Percentiles rank a stretch among this genome's conserved stretches.
phyloP scores from a whole-genome alignment of 2,888 invertebrate species.

The Physocephala rufipes region DNA sequence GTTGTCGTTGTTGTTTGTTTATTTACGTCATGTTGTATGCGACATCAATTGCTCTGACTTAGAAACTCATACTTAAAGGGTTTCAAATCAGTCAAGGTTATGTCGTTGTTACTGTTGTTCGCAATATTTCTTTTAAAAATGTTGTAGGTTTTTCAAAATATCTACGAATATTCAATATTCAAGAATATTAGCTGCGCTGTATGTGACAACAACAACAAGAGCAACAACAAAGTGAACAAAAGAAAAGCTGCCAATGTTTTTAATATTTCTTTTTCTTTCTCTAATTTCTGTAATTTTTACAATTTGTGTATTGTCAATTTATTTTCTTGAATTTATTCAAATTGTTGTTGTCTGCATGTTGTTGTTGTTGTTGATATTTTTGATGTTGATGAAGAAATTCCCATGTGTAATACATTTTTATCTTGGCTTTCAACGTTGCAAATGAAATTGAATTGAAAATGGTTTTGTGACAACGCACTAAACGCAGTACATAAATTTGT shows the following conservation, averaged over 20 bases:
- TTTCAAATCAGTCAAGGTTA: neutral
- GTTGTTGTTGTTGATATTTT: neutral
- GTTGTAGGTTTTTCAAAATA: neutral
- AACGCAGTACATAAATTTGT: constrained; percentile 10
- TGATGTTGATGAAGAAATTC: constrained; percentile 1
- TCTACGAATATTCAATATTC: neutral
- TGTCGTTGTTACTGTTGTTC: neutral
- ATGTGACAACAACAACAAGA: neutral
- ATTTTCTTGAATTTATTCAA: neutral
- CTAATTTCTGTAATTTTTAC: neutral
- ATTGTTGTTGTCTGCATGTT: neutral
- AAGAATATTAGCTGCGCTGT: neutral
- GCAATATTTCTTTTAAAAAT: neutral
- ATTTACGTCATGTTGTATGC: neutral
- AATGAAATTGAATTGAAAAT: constrained; percentile 26
- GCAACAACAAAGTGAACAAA: no score
- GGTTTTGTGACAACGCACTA: neutral
- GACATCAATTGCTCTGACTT: neutral
- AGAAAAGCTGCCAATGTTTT: no score
- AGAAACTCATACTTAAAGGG: neutral
- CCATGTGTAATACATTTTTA: constrained; percentile 27
- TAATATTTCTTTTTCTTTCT: no score
- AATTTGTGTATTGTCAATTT: neutral
- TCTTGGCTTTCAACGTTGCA: no score
- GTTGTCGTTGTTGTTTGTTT: no score